A percentile compares a stretch with the other conserved stretches of the same genome.
phyloP scores from a whole-genome alignment of 2,888 invertebrate genomes.

The Ceraclea dissimilis region DNA sequence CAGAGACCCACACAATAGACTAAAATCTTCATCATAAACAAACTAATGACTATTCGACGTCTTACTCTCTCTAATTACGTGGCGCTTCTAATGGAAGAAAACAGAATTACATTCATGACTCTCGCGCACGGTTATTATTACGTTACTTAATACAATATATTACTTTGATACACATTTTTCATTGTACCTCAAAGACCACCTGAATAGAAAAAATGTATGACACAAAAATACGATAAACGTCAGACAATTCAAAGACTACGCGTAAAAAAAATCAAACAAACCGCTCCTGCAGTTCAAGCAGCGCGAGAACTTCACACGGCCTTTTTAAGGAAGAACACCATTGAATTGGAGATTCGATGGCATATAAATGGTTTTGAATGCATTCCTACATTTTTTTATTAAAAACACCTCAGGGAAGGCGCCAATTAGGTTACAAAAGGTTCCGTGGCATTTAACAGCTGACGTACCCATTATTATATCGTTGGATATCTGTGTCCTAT shows the following conservation, averaged over 20 bases:
- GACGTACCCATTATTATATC: conserved; percentile 1
- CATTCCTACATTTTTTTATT: not conserved
- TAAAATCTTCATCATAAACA: not conserved
- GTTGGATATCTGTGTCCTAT: not conserved
- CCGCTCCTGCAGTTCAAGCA: no score
- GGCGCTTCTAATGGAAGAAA: not conserved
- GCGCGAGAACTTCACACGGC: not conserved
- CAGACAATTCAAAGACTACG: not conserved
- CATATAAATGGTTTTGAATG: not conserved
- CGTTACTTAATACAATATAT: not conserved
- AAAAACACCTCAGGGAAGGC: not conserved
- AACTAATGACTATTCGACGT: not conserved
- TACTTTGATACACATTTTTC: not conserved
- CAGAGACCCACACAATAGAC: not conserved
- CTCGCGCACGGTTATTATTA: not conserved
- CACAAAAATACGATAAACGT: not conserved
- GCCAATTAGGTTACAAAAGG: conserved; percentile 2
- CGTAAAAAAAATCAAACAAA: no score
- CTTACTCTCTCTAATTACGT: not conserved
- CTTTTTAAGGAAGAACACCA: not conserved
- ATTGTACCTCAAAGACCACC: not conserved
- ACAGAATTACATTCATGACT: not conserved
- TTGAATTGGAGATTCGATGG: not conserved
- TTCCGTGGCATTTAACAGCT: not conserved
- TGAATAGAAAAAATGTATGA: not conserved